Evolutionary conservation across 2,888 invertebrate species (phyloP), one percentile per base, ranked within the genome.

Genomic region (Penaeus monodon): DNA sequence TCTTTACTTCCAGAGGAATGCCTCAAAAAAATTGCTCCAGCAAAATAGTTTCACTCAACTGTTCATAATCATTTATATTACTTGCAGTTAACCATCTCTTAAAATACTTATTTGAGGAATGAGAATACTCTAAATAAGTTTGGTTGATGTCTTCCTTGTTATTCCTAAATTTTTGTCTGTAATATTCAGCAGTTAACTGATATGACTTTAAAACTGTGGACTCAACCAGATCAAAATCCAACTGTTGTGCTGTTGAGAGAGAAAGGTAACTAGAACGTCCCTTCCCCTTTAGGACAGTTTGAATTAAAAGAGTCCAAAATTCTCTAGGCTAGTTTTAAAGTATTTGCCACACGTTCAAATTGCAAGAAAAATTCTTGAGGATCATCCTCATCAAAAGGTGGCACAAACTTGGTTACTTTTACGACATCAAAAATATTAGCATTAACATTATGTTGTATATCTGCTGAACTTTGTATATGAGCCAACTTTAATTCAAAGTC

Each of bases 331-430:
- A 63, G 7, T n/a, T 79, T 79, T 20, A 79, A 79, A 8, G 78
- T n/a, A 12, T 79, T 24, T 49, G 78, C 78, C 63, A 79, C 63
- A 24, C 49, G 57, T 49, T 79, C 78, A 63, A 79, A 29, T 79
- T 63, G 78, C n/a, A 63, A 29, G 27, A 79, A 79, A 57, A 33
- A 33, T 33, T 33, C 33, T 33, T 79, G 63, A 27, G 78, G 78
- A 63, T 79, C 78, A 14, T 79, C 78, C 64, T 77, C 77, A 44
- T 79, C 78, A 63, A 79, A 79, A 10, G 57, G 78, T 0, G 78
- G 78, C 20, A 79, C 78, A 27, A 2, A 44, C 38, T 44, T 44
- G 38, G 3, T 44, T 44, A 44, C 38, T 44, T 6, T 44, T 3
- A 33, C 33, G 8, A 44, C 38, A 44, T 44, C 8, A 44, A 44